These are phyloP conservation scores for Mastomys natalensis DNA, from an alignment of 2,113 vertebrate genomes.

Conservation along the genomic window DNA sequence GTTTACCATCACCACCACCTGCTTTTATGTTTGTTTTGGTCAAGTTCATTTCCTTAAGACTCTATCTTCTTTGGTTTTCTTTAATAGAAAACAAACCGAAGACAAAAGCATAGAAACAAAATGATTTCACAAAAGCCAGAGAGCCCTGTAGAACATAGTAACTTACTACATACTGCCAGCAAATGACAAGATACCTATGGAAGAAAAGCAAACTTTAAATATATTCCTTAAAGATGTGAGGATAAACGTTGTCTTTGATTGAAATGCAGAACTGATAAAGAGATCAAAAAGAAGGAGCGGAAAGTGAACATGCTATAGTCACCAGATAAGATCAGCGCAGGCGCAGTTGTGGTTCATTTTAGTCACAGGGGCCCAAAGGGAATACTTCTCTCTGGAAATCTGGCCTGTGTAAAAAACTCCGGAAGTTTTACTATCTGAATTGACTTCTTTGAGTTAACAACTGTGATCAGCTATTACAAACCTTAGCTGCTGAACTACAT, in stretches of 20 bases:
- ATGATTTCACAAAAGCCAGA: conserved; percentile 57
- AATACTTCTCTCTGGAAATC: conserved; percentile 17
- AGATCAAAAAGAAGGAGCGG: conserved; percentile 34
- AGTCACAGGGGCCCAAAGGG: conserved; percentile 62
- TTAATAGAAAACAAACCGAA: conserved; percentile 55
- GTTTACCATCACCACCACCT: conserved; percentile 22
- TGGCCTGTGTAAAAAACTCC: not conserved
- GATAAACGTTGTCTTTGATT: conserved; percentile 51
- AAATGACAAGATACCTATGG: conserved; percentile 34
- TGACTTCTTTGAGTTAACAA: not conserved
- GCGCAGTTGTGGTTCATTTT: conserved; percentile 63
- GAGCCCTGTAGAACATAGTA: not conserved
- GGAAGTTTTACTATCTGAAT: not conserved
- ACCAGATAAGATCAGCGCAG: conserved; percentile 70
- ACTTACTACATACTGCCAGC: conserved; percentile 19
- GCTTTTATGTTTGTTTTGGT: not conserved
- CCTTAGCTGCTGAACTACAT: not conserved
- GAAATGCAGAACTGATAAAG: conserved; percentile 60
- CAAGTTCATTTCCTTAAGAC: conserved; percentile 6
- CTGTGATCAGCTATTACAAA: not conserved
- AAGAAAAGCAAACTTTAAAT: not conserved
- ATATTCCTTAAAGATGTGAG: conserved; percentile 45
- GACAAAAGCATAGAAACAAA: conserved; percentile 36
- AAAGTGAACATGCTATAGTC: conserved; percentile 66
- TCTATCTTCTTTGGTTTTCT: conserved; percentile 55